phyloP scores from a whole-genome alignment of 1,140 invertebrate genomes.

The Hesperophylax magnus region DNA sequence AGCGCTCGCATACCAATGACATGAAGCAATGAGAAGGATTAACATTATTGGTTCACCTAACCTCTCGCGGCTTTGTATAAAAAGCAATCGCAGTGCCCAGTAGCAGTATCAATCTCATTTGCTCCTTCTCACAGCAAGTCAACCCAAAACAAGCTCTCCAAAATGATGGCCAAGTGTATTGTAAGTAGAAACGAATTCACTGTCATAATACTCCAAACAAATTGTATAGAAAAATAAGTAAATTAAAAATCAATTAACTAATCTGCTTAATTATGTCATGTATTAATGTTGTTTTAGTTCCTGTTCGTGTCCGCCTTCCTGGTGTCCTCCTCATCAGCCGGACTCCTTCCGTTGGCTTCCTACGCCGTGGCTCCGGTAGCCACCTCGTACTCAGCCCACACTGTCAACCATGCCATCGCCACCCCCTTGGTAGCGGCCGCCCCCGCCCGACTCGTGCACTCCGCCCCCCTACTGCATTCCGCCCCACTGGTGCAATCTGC shows the following conservation, averaged over 20 bases:
- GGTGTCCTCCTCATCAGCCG: conserved; percentile 68
- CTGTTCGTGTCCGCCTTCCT: conserved; percentile 67
- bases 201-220: too few species aligned
- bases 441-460: conserved; percentile 38
- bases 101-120: conserved; percentile 8
- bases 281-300: conserved; percentile 61
- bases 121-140: conserved; percentile 40
- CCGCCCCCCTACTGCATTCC: conserved; percentile 45
- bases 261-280: too few species aligned
- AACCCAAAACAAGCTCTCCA: conserved; percentile 55
- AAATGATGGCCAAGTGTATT: conserved; percentile 74
- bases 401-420: conserved; percentile 75
- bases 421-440: conserved; percentile 70
- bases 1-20: too few species aligned
- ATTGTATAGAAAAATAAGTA: too few species aligned
- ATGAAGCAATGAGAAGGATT: too few species aligned
- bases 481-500: conserved; percentile 54
- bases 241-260: too few species aligned
- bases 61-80: background rate
- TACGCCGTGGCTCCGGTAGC: conserved; percentile 73
- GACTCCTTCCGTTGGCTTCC: conserved; percentile 64
- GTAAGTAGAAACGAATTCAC: conserved; percentile 63
- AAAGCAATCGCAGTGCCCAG: background rate
- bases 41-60: too few species aligned
- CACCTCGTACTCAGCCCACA: conserved; percentile 74